Evolutionary conservation across 1,140 invertebrate species (phyloP).

Genomic region (Notospermus geniculatus): DNA sequence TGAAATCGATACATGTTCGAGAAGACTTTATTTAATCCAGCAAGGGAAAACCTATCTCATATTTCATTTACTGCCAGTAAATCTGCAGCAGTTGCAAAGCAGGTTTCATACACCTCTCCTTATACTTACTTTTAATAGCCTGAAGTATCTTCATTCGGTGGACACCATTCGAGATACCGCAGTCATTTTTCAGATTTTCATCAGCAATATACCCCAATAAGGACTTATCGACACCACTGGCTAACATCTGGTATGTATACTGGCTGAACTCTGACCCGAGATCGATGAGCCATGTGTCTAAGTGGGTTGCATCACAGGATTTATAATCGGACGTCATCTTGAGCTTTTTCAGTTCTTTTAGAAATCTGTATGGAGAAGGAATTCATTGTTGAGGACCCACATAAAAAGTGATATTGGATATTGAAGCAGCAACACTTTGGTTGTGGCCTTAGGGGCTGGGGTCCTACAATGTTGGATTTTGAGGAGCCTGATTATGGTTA

Average conservation of each 20-base stretch:
- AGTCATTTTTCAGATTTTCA: constrained; percentile 86
- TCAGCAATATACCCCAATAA: constrained; percentile 71
- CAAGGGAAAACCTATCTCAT: too few relatives aligned
- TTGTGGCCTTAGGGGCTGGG: too few relatives aligned
- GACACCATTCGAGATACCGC: constrained; percentile 90
- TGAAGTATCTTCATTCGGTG: constrained; percentile 88
- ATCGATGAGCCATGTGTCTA: constrained; percentile 85
- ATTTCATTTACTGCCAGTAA: too few relatives aligned
- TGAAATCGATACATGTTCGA: too few relatives aligned
- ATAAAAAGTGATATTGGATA: too few relatives aligned
- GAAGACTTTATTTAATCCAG: too few relatives aligned
- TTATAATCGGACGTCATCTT: constrained; percentile 98
- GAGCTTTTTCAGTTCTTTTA: constrained; percentile 87
- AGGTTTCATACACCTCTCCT: too few relatives aligned
- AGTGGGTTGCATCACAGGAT: constrained; percentile 84
- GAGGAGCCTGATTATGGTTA: too few relatives aligned
- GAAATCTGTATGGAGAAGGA: constrained; percentile 68
- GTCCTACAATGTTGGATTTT: too few relatives aligned
- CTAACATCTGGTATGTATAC: constrained; percentile 96
- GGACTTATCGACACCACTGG: constrained; percentile 88
- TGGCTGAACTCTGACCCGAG: constrained; percentile 90
- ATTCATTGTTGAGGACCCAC: too few relatives aligned
- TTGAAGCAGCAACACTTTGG: too few relatives aligned
- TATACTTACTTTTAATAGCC: constrained; percentile 71
- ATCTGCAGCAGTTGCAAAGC: too few relatives aligned